Evolutionary conservation across 2,888 invertebrate genomes (phyloP).

Genomic region (Seira sanloemensis): DNA sequence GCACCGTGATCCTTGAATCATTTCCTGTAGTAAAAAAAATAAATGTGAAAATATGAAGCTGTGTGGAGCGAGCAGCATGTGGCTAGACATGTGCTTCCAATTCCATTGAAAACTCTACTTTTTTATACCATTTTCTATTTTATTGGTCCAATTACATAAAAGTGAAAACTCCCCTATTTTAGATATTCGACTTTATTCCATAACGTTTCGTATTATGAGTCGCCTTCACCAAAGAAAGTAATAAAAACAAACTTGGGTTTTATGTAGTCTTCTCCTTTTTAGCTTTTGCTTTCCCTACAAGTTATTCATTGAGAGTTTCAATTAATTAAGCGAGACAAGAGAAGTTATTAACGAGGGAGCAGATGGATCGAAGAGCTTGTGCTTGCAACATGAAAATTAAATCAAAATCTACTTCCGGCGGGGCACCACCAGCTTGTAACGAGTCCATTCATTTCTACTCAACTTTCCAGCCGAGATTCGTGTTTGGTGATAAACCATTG

Average conservation of each 20-base stretch:
- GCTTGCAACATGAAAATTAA: constrained; percentile 33
- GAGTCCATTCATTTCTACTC: constrained; percentile 2
- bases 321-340: constrained; percentile 47
- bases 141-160: constrained; percentile 5
- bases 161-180: constrained; percentile 13
- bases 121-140: constrained; percentile 5
- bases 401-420: constrained; percentile 56
- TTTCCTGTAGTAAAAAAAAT: constrained; percentile 12
- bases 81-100: constrained; percentile 47
- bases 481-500: not conserved
- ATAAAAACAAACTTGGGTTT: not conserved
- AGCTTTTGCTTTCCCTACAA: not conserved
- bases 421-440: not conserved
- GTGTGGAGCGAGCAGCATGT: constrained; percentile 29
- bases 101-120: not conserved
- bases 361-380: not conserved
- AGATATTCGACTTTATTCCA: not conserved
- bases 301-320: constrained; percentile 15
- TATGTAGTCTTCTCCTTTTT: not conserved
- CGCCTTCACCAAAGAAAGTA: constrained; percentile 6
- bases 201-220: not conserved
- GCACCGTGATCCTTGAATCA: constrained; percentile 33
- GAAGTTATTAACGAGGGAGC: constrained; percentile 1
- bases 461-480: constrained; percentile 8
- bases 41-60: not conserved